These are phyloP conservation scores for Acleris emargana DNA, from an alignment of 2,888 invertebrate species.

Conservation along the genomic window DNA sequence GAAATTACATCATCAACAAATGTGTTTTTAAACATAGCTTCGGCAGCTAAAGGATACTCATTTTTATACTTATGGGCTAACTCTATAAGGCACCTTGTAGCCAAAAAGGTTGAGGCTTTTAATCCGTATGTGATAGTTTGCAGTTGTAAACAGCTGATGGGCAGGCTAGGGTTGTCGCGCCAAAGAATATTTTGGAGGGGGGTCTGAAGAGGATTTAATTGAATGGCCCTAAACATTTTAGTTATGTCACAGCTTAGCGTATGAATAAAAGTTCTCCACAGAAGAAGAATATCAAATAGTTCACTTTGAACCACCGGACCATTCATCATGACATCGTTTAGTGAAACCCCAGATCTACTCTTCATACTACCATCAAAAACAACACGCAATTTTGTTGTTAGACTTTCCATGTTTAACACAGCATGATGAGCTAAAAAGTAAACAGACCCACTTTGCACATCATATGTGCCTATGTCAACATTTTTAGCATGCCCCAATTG, in stretches of 20 bases:
- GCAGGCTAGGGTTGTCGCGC: conserved; percentile 5
- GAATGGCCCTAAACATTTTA: conserved; percentile 18
- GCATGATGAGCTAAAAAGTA: conserved; percentile 10
- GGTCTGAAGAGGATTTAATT: background rate
- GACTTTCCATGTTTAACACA: conserved; percentile 3
- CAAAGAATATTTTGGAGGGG: conserved; percentile 10
- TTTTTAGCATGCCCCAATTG: conserved; percentile 14
- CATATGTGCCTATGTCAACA: conserved; percentile 10
- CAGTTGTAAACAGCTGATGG: no score
- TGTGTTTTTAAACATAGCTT: no score
- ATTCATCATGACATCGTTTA: conserved; percentile 8
- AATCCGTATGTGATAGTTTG: conserved; percentile 16
- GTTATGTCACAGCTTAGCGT: conserved; percentile 14
- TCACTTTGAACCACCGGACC: conserved; percentile 8
- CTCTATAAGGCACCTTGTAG: no score
- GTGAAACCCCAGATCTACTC: background rate
- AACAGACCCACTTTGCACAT: background rate
- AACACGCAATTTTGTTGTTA: no score
- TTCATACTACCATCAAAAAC: conserved; percentile 5
- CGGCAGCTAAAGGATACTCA: no score
- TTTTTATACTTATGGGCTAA: no score
- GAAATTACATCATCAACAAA: no score
- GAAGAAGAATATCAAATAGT: conserved; percentile 10
- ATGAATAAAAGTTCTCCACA: conserved; percentile 4
- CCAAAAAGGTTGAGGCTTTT: conserved; percentile 13